These are phyloP conservation scores for Achlya flavicornis DNA, from an alignment of 2,888 invertebrate genomes.

Conservation along the genomic window DNA sequence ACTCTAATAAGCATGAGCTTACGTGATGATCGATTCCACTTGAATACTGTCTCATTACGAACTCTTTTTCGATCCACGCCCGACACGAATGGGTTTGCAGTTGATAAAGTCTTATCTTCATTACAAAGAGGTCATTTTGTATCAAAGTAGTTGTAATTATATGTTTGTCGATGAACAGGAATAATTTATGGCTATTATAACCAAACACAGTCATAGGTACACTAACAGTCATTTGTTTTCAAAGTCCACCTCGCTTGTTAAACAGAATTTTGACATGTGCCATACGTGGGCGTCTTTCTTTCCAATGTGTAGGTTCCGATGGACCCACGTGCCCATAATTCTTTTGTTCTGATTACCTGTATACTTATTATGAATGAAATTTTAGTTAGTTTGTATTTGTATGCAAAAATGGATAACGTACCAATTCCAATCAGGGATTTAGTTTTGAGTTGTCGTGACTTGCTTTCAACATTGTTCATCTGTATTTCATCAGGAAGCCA, in stretches of 20 bases:
- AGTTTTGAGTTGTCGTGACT: constrained; percentile 35
- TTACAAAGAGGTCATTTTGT: constrained; percentile 8
- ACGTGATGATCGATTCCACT: constrained; percentile 52
- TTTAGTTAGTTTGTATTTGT: constrained; percentile 47
- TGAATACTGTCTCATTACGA: constrained; percentile 29
- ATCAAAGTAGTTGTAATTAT: not conserved
- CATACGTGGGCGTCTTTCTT: constrained; percentile 61
- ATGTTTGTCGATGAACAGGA: constrained; percentile 19
- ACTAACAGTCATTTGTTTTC: constrained; percentile 67
- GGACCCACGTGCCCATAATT: constrained; percentile 60
- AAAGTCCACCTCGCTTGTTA: constrained; percentile 62
- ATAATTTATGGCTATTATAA: constrained; percentile 66
- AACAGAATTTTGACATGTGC: constrained; percentile 64
- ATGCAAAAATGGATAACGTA: constrained; percentile 64
- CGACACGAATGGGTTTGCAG: constrained; percentile 27
- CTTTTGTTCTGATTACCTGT: constrained; percentile 67
- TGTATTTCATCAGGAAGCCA: constrained; percentile 26
- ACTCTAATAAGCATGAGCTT: constrained; percentile 49
- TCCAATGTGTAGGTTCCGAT: constrained; percentile 51
- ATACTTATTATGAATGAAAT: constrained; percentile 46
- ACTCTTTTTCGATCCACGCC: constrained; percentile 36
- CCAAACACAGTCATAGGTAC: constrained; percentile 55
- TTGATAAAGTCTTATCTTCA: not conserved
- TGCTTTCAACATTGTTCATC: constrained; percentile 49
- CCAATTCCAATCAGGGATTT: constrained; percentile 40